Base-by-base conservation (phyloP, 2,797 vertebrate species). In the Setipinna tenuifilis region DNA sequence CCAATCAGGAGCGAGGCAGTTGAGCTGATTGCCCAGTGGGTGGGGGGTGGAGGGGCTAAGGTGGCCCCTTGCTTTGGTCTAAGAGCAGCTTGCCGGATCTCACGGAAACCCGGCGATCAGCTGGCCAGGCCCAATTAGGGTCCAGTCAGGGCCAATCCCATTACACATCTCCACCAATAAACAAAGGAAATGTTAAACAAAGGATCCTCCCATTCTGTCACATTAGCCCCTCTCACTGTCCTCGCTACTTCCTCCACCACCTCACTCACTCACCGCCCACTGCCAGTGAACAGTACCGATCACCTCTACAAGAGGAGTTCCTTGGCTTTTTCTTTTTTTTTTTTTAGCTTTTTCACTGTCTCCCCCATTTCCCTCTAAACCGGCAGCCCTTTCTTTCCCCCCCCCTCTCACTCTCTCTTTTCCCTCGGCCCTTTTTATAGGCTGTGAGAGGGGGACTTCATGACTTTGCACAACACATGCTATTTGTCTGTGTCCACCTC, bases 161-260 rank as follows among this genome's bases (percentile, higher is more conserved):
- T 96, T 96, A 96, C 95, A 96, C 95, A 95, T 95, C 95, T 96
- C 95, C 94, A 92, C 94, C 95, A 94, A 95, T 95, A 96, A 95
- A 96, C 95, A 95, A 94, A 95, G 95, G 93, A 94, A 96, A 95
- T 93, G 95, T 96, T 96, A 95, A 96, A 95, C 95, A 96, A 96
- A 95, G 92, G 94, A 95, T 92, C 94, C 95, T 96, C 95, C 94
- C 93, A 95, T 95, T 95, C 91, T 81, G 91, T 91, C 91, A 93
- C 93, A 95, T 95, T 95, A 95, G 96, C 95, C 94, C 94, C 92
- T 83, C 83, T 93, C 87, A 91, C 91, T 93, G 93, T 93, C 92
- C 88, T 89, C 87, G 85, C 90, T 91, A 89, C 91, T 91, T 90
- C 89, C 86, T 85, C 54, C 87, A 85, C 81, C 78, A 85, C 87